Conservation (phyloP, 2,888 invertebrate species). For the Lepidochrysops patricia region DNA sequence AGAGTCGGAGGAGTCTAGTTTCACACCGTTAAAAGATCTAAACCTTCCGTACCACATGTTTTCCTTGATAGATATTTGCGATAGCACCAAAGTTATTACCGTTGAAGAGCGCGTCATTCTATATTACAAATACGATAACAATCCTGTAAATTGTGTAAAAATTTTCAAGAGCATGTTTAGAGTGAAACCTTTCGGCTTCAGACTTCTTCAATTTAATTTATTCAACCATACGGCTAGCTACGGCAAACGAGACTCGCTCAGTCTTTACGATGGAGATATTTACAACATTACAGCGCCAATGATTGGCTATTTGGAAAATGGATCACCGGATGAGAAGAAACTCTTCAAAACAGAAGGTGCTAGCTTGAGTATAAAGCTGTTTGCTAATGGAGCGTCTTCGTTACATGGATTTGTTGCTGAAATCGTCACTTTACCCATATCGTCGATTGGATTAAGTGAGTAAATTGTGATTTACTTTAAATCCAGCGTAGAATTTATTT, state of each 20-base stretch:
- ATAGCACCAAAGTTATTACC: constrained; percentile 91
- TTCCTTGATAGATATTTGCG: constrained; percentile 96
- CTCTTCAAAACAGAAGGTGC: constrained; percentile 84
- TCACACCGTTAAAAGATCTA: constrained; percentile 86
- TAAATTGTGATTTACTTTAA: constrained; percentile 31
- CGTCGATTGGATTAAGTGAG: constrained; percentile 91
- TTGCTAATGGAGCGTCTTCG: constrained; percentile 96
- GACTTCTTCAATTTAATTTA: constrained; percentile 92
- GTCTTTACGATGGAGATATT: constrained; percentile 93
- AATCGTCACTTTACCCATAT: constrained; percentile 94
- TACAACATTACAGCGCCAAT: constrained; percentile 86
- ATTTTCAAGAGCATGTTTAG: constrained; percentile 91
- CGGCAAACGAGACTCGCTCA: constrained; percentile 87
- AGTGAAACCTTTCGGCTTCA: constrained; percentile 91
- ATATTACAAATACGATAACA: constrained; percentile 97
- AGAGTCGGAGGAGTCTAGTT: constrained; percentile 90
- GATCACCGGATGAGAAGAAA: constrained; percentile 80
- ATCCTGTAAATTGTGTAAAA: constrained; percentile 97
- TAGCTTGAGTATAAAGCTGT: constrained; percentile 90
- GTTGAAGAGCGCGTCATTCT: constrained; percentile 92
- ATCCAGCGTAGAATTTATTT: too few species aligned
- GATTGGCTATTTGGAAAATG: constrained; percentile 82
- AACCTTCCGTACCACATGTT: constrained; percentile 93
- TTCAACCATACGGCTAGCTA: constrained; percentile 89
- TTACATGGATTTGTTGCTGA: constrained; percentile 97